These are phyloP conservation scores for Stomorhina lunata DNA, from an alignment of 2,888 invertebrate species.

Conservation along the genomic window DNA sequence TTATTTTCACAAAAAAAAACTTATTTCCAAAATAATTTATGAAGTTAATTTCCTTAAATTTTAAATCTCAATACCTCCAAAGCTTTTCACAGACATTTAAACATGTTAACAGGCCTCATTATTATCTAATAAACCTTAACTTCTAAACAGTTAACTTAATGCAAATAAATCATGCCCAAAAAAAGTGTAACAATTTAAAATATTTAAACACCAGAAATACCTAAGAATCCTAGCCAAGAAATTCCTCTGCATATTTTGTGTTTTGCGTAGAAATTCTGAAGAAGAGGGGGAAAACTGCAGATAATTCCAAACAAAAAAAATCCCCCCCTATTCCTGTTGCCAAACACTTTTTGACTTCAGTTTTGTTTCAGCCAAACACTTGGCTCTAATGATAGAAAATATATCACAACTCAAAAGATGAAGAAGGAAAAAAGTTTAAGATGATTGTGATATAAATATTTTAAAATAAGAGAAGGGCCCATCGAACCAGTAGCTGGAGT, in stretches of 20 bases:
- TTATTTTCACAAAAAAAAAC: no score
- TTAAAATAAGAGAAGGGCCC: neutral
- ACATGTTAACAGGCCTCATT: no score
- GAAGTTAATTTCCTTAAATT: neutral
- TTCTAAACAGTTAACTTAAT: neutral
- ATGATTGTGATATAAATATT: constrained; percentile 45
- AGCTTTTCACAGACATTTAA: no score
- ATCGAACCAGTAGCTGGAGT: neutral
- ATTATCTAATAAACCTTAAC: neutral
- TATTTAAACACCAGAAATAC: neutral
- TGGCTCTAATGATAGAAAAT: constrained; percentile 58
- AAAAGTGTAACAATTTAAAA: constrained; percentile 7
- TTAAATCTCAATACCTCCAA: neutral
- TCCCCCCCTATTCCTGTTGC: constrained; percentile 9
- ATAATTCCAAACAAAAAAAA: neutral
- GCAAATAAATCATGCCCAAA: constrained; percentile 29
- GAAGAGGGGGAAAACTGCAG: no score
- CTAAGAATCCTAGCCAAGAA: neutral
- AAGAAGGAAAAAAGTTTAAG: neutral
- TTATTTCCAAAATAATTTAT: no score
- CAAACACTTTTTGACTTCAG: constrained; percentile 35
- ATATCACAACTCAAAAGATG: constrained; percentile 33
- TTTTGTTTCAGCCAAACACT: constrained; percentile 53
- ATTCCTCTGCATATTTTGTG: neutral
- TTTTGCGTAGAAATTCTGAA: constrained; percentile 5